A percentile compares a stretch with the other conserved stretches of the same genome.
Evolutionary conservation across 2,888 invertebrate genomes (phyloP).

Genomic region (Sericinus montela): DNA sequence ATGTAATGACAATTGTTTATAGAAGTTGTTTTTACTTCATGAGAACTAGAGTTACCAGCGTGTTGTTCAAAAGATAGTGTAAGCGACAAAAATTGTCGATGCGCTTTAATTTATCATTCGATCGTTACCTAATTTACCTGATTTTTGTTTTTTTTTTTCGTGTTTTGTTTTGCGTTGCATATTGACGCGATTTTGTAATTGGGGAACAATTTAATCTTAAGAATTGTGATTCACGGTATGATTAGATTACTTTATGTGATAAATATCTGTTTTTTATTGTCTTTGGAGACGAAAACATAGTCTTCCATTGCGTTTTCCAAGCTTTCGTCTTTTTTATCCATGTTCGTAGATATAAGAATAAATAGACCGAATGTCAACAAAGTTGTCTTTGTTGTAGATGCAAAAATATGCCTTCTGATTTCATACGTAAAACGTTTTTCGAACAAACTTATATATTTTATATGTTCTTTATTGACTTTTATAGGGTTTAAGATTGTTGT

Average conservation of each 20-base stretch:
- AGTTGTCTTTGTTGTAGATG: conserved; percentile 36
- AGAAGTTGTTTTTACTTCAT: conserved; percentile 37
- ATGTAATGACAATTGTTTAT: conserved; percentile 7
- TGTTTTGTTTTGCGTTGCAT: conserved; percentile 54
- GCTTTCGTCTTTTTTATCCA: conserved; percentile 35
- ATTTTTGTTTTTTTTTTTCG: conserved; percentile 59
- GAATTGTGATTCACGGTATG: conserved; percentile 72
- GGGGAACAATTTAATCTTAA: conserved; percentile 75
- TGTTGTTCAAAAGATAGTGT: conserved; percentile 69
- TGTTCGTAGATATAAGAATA: conserved; percentile 55
- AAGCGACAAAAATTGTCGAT: conserved; percentile 53
- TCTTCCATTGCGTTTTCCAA: conserved; percentile 72
- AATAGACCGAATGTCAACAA: conserved; percentile 62
- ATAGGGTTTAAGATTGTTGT: conserved; percentile 52
- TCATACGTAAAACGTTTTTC: conserved; percentile 47
- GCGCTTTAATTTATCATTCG: conserved; percentile 68
- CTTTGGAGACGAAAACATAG: conserved; percentile 56
- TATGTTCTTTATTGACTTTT: conserved; percentile 33
- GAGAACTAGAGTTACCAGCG: conserved; percentile 73
- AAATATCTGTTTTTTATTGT: conserved; percentile 52
- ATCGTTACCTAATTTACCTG: conserved; percentile 75
- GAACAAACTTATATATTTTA: conserved; percentile 56
- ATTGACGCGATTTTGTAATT: conserved; percentile 60
- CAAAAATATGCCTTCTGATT: conserved; percentile 38
- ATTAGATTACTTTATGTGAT: conserved; percentile 72